These are phyloP conservation scores for Musca vetustissima DNA, from an alignment of 1,140 invertebrate genomes.

Conservation along the genomic window DNA sequence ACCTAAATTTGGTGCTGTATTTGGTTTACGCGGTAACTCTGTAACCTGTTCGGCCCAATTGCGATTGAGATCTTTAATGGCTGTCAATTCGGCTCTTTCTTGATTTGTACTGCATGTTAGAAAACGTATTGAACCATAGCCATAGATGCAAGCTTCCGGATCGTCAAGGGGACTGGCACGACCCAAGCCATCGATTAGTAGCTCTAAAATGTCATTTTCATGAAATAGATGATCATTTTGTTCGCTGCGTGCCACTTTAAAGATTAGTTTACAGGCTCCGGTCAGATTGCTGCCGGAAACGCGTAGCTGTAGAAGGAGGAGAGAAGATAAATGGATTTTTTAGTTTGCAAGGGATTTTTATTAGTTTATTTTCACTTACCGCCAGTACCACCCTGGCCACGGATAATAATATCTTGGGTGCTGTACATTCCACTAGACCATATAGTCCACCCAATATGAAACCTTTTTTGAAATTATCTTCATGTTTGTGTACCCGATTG, in stretches of 20 bases:
- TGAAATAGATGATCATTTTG: conserved; percentile 77
- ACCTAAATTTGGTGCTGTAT: conserved; percentile 29
- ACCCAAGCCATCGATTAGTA: conserved; percentile 72
- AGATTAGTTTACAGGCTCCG: conserved; percentile 81
- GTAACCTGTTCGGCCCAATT: conserved; percentile 38
- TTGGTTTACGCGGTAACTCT: conserved; percentile 25
- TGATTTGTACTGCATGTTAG: conserved; percentile 60
- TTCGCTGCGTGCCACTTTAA: conserved; percentile 80
- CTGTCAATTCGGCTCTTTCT: conserved; percentile 34
- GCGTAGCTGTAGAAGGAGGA: conserved; percentile 62
- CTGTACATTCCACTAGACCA: conserved; percentile 66
- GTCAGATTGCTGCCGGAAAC: conserved; percentile 78
- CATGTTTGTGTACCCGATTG: conserved; percentile 44
- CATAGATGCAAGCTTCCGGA: conserved; percentile 80
- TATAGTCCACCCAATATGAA: conserved; percentile 66
- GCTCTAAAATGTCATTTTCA: conserved; percentile 58
- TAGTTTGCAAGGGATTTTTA: background rate
- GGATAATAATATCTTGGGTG: conserved; percentile 68
- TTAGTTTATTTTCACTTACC: conserved; percentile 58
- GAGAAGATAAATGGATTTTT: background rate
- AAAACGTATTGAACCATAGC: conserved; percentile 81
- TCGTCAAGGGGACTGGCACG: conserved; percentile 71
- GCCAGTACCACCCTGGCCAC: conserved; percentile 73
- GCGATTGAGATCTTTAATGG: conserved; percentile 35
- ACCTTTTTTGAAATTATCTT: conserved; percentile 47